Evolutionary conservation across 37 sponge, comb jelly and placozoan species (phyloP), one percentile per base, ranked within the genome.

Genomic region (Haliclona indistincta): DNA sequence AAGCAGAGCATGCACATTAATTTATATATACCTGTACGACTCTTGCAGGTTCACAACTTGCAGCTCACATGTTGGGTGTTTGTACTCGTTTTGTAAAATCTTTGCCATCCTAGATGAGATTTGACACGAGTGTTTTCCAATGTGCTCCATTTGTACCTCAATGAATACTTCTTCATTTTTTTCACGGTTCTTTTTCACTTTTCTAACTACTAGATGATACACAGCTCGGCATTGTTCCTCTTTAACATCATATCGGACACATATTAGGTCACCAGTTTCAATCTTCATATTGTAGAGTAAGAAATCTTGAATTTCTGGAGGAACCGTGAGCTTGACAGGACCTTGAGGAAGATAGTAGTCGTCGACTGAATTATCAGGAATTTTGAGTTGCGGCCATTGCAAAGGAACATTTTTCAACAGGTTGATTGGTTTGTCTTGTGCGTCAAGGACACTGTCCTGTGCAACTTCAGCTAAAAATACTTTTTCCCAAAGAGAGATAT

Each of bases 381-480:
- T 45, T 1, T 11, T 49, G 35, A 90, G 54, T 33, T 62, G 33
- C 20, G 91, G 81, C 91, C 91, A 90, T 26, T 81, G 37, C 8
- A 90, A 65, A 3, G n/a, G 26, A 49, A 77, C 86, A 73, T 81
- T 73, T 77, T 66, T 64, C 2, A 77, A 29, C n/a, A 77, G 65
- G 7, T 63, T 62, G 11, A 87, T 51, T 26, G 71, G 54, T 1
- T 73, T 26, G 0, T 56, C 61, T 23, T 63, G 52, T 2, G 36
- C 34, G 26, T 85, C 73, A 17, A 53, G 76, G 1, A 85, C 74
- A 81, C 78, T 77, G 0, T 36, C 38, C n/a, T 69, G 43, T n/a
- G 86, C 81, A 34, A 74, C 86, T 67, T 90, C 91, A 33, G 91
- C 86, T 36, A 90, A 62, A 29, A 90, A 43, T 0, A 85, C 70